These are phyloP conservation scores for Tenthredo distinguenda DNA, from an alignment of 2,888 invertebrate species.

Conservation along the genomic window DNA sequence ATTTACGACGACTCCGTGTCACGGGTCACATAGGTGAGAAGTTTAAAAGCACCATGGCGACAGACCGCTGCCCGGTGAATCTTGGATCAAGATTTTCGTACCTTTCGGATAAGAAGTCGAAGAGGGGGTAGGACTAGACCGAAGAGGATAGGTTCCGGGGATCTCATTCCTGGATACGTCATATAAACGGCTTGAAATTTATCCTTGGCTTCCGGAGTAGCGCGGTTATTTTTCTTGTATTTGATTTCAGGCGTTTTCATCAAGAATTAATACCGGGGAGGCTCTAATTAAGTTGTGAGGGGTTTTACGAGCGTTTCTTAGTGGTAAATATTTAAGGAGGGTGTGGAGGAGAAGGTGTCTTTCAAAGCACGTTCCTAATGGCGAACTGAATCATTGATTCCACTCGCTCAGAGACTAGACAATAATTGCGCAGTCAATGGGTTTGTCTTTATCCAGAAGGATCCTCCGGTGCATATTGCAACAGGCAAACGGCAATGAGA, in stretches of 20 bases:
- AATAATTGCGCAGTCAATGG: slow-evolving; percentile 46
- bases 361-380: slow-evolving; percentile 44
- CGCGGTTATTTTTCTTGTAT: background rate
- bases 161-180: background rate
- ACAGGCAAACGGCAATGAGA: slow-evolving; percentile 20
- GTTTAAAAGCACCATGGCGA: background rate
- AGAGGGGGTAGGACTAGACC: background rate
- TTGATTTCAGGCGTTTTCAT: background rate
- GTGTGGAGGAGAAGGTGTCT: slow-evolving; percentile 41
- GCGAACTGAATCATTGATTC: slow-evolving; percentile 48
- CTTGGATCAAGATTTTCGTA: background rate
- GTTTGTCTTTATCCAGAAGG: slow-evolving; percentile 23
- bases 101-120: background rate
- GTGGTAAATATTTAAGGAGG: slow-evolving; percentile 34
- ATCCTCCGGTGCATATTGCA: slow-evolving; percentile 48
- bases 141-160: background rate
- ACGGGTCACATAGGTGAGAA: slow-evolving; percentile 24
- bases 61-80: background rate
- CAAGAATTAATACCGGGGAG: background rate
- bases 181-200: background rate
- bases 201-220: background rate
- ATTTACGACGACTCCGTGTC: slow-evolving; percentile 31
- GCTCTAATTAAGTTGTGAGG: slow-evolving; percentile 35
- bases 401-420: slow-evolving; percentile 26
- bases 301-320: background rate